These are phyloP conservation scores for Teleopsis dalmanni DNA, from an alignment of 1,140 invertebrate genomes.

Conservation along the genomic window DNA sequence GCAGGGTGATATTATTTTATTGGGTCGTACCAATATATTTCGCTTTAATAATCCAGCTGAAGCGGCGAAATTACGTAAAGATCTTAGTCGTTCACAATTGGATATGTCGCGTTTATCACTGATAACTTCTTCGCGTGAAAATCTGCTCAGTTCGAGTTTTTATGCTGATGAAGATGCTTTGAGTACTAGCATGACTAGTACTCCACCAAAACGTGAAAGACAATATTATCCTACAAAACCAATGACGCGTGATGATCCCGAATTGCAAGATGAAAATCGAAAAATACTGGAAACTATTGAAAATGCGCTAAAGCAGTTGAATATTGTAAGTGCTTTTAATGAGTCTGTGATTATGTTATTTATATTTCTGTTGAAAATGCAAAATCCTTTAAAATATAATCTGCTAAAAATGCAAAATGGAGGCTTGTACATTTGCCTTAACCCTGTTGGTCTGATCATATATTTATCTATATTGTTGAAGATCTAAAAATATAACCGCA, in stretches of 20 bases:
- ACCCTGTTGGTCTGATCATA: too few relatives aligned
- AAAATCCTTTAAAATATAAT: too few relatives aligned
- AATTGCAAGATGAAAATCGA: constrained; percentile 40
- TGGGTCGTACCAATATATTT: constrained; percentile 87
- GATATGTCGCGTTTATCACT: constrained; percentile 77
- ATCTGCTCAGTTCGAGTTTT: constrained; percentile 42
- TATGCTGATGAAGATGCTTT: constrained; percentile 31
- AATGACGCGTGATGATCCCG: constrained; percentile 35
- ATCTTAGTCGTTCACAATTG: constrained; percentile 57
- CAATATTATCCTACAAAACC: constrained; percentile 39
- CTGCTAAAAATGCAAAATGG: too few relatives aligned
- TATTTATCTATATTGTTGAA: too few relatives aligned
- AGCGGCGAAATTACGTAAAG: constrained; percentile 72
- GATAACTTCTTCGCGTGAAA: constrained; percentile 69
- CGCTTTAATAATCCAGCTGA: constrained; percentile 88
- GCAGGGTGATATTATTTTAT: constrained; percentile 72
- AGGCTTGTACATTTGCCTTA: too few relatives aligned
- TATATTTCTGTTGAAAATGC: not conserved
- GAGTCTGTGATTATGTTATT: not conserved
- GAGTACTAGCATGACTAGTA: constrained; percentile 23
- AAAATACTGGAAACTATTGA: constrained; percentile 46
- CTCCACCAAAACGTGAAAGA: constrained; percentile 29
- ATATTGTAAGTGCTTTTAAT: constrained; percentile 45
- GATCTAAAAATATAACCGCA: too few relatives aligned
- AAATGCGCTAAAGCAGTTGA: constrained; percentile 51